Conservation (phyloP, 2,113 vertebrate species). For the Campylomormyrus tamandua region DNA sequence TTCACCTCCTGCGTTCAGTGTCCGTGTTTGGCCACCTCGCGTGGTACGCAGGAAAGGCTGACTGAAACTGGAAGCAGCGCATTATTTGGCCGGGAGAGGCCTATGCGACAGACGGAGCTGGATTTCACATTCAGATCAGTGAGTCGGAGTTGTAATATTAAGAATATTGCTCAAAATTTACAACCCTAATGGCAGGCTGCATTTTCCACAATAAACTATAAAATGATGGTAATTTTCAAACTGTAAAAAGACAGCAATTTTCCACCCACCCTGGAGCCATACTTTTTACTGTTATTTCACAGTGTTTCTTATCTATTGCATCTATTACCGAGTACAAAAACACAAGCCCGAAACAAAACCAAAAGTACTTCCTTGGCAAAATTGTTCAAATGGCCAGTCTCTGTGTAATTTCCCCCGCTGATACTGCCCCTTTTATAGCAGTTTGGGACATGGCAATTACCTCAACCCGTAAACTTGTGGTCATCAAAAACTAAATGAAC, state of each 20-base stretch:
- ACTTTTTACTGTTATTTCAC: conserved; percentile 8
- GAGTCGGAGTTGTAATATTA: not conserved
- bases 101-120: not conserved
- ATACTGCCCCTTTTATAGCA: not conserved
- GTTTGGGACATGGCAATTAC: conserved; percentile 13
- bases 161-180: conserved; percentile 3
- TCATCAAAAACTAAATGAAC: conserved; percentile 4
- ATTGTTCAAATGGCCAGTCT: conserved; percentile 5
- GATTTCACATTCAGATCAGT: not conserved
- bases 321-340: not conserved
- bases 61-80: not conserved
- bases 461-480: not conserved
- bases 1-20: not conserved
- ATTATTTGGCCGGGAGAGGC: not conserved
- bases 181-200: not conserved
- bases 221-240: not conserved
- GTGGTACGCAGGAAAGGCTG: not conserved
- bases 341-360: conserved; percentile 1
- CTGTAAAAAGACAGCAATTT: conserved; percentile 10
- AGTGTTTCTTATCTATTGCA: not conserved
- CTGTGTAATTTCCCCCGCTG: not conserved
- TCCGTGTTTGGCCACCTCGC: not conserved
- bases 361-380: not conserved
- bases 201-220: conserved; percentile 3
- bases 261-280: not conserved